A percentile compares a stretch with the other conserved stretches of the same genome.
Evolutionary conservation across 2,888 invertebrate species (phyloP).

Genomic region (Leptothorax acervorum): DNA sequence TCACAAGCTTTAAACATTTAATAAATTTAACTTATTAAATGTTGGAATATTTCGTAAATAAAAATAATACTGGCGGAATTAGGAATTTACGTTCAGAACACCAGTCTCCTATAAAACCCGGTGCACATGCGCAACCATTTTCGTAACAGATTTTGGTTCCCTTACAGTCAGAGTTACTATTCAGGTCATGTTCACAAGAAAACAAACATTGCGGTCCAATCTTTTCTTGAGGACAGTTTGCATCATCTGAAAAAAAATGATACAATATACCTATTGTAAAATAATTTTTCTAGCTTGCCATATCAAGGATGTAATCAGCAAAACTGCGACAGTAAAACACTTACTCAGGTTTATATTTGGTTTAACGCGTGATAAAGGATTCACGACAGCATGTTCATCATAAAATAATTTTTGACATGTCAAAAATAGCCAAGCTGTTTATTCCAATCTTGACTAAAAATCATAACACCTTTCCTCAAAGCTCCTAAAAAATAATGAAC

Average conservation of each 20-base stretch:
- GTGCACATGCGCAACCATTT: conserved; percentile 72
- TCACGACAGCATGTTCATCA: conserved; percentile 43
- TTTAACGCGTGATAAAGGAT: neutral
- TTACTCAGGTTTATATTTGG: conserved; percentile 43
- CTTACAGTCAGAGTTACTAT: conserved; percentile 49
- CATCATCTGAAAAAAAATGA: conserved; percentile 48
- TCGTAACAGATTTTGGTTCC: conserved; percentile 65
- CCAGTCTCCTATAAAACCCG: conserved; percentile 59
- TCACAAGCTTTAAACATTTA: conserved; percentile 48
- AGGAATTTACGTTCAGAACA: conserved; percentile 64
- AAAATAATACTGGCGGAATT: neutral
- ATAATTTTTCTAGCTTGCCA: neutral
- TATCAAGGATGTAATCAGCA: neutral
- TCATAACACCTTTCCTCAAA: conserved; percentile 56
- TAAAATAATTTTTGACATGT: conserved; percentile 76
- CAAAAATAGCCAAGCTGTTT: conserved; percentile 26
- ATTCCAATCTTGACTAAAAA: conserved; percentile 50
- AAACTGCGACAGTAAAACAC: neutral
- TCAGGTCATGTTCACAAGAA: conserved; percentile 49
- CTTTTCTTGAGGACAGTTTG: conserved; percentile 61
- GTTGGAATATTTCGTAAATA: neutral
- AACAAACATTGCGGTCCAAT: conserved; percentile 68
- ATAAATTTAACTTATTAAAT: neutral
- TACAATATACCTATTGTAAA: too few species aligned
- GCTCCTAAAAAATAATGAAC: conserved; percentile 51